Base-by-base conservation (phyloP, 2,888 invertebrate species). In the Callyntrura sp. region DNA sequence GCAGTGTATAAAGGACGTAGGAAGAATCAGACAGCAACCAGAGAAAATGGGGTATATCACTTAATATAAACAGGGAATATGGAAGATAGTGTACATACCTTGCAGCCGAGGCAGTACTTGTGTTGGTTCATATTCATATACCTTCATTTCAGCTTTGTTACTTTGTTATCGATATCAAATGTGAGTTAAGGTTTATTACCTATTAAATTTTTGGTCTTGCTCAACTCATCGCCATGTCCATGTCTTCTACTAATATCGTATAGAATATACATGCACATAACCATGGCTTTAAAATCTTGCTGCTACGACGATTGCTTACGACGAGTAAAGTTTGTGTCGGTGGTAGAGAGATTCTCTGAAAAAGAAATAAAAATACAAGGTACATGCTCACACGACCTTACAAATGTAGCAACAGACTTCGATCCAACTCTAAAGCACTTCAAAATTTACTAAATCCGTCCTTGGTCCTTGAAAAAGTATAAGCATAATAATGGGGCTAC, bases 121-220 rank as follows among this genome's bases (percentile, higher is more conserved):
- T 60, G 4, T 60, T 60, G 5, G n/a, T 51, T 17, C 60, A 60
- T 20, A 60, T 51, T 17, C 60, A 60, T 20, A 60, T 12, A 73
- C 23, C 11, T 23, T 23, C 73, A 48, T 73, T 73, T 73, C 23
- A 23, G 23, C 45, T 48, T 70, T 70, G 14, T 45, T 45, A 70
- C 45, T 23, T 20, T 73, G 48, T 11, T 48, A 28, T 14, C 48
- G 45, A 73, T 73, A 48, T 23, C 20, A 28, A 73, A 73, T 73
- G 48, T 73, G 48, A 73, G 73, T 73, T 73, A 68, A 73, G 73
- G 73, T 73, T 73, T 73, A 73, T 73, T 73, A 73, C 73, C 48
- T 73, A 73, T 48, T 73, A 73, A 73, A 73, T 73, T 73, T 68
- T 73, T 73, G 73, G 73, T 23, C 23, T 73, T 45, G 45, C 45